Percentiles rank a stretch among this genome's conserved stretches.
Evolutionary conservation across 2,113 vertebrate genomes (phyloP).

Genomic region (Martes martes): DNA sequence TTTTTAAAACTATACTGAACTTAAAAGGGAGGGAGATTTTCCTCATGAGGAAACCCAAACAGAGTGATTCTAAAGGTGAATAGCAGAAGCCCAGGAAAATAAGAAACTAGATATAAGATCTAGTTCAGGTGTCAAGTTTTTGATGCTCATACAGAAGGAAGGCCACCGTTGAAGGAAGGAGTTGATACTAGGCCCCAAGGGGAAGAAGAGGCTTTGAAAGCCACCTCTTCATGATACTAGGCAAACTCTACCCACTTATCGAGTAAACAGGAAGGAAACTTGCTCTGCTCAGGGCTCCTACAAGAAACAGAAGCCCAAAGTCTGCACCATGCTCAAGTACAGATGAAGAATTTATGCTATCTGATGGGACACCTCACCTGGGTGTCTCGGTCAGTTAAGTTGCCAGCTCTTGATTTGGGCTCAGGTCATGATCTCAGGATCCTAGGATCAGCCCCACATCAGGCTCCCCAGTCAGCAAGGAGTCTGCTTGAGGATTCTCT

Average conservation of each 20-base stretch:
- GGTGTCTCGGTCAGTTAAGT: neutral
- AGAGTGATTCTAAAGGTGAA: neutral
- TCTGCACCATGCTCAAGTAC: neutral
- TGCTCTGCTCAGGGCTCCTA: neutral
- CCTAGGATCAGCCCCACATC: neutral
- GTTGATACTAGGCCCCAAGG: neutral
- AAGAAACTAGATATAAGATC: neutral
- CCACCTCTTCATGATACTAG: neutral
- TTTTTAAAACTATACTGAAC: neutral
- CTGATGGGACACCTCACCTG: neutral
- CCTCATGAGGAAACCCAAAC: neutral
- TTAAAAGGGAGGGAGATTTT: neutral
- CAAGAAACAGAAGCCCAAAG: neutral
- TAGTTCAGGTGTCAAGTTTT: neutral
- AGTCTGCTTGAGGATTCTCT: neutral
- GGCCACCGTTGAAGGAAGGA: neutral
- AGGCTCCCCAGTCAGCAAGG: neutral
- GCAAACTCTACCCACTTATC: neutral
- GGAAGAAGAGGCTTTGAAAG: neutral
- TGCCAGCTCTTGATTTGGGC: neutral
- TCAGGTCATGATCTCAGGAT: neutral
- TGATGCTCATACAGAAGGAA: neutral
- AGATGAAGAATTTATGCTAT: neutral
- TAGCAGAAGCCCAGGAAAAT: neutral
- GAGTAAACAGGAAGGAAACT: neutral